Evolutionary conservation across 2,113 vertebrate genomes (phyloP), one percentile per base, ranked within the genome.

Genomic region (Dicaeum eximium): DNA sequence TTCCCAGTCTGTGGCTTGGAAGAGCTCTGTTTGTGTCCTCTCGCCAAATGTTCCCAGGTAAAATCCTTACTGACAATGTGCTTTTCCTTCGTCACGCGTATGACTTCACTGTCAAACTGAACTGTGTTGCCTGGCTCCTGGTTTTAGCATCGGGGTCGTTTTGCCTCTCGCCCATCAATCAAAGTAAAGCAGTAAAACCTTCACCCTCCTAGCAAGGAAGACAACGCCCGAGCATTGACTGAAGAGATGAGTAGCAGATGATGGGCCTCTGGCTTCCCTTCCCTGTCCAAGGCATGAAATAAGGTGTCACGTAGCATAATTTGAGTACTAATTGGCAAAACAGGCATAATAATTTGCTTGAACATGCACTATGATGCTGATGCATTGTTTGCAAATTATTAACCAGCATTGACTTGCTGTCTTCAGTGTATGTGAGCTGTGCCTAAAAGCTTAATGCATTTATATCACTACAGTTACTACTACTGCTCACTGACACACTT

Each of bases 121-220:
- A 96, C 67, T 86, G 71, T 48, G 13, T 57, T 27, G 61, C 53
- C 77, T 91, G 22, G 40, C 40, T 44, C 11, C 1, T 65, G 35
- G 11, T 92, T 84, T 74, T 17, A 90, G 27, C 60, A 48, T 37
- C 2, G 0, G 37, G 65, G 50, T 56, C 1, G 0, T 66, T 90
- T 60, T 22, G 8, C 37, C 23, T 74, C 90, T 60, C 3, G 2
- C 40, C 13, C 5, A 92, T 90, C 64, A 61, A 93, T 92, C 94
- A 90, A 79, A 94, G 73, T 45, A 93, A 91, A 96, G 71, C 71
- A 93, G 80, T 94, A 92, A 96, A 97, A 69, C 69, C 80, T 93
- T 95, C 92, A 51, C 51, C 58, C 66, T 82, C 0, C 0, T 23
- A 35, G 79, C 51, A 17, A 73, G 64, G 58, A 40, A 77, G 58